A percentile compares a stretch with the other conserved stretches of the same genome.
phyloP scores from a whole-genome alignment of 2,888 invertebrate species.

The Polydesmus complanatus region DNA sequence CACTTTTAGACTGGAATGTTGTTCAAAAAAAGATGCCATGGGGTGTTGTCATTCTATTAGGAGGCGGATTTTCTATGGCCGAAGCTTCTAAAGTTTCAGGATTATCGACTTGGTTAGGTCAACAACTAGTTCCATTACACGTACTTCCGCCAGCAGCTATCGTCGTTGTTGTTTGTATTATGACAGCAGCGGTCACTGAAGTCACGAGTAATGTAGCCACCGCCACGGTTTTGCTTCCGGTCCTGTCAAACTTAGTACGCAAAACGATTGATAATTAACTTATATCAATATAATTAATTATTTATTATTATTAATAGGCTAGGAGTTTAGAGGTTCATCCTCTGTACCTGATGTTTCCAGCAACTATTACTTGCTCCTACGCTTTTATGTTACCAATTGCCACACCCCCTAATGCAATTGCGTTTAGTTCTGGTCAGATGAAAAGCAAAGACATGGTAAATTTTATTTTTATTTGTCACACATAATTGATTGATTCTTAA shows the following conservation, averaged over 20 bases:
- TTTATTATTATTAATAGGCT: conserved; percentile 40
- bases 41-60: conserved; percentile 73
- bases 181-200: conserved; percentile 71
- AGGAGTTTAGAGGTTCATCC: conserved; percentile 61
- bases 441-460: conserved; percentile 62
- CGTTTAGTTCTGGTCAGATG: conserved; percentile 67
- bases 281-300: background rate
- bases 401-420: conserved; percentile 89
- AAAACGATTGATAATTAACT: background rate
- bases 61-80: conserved; percentile 83
- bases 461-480: no score
- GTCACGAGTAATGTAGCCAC: conserved; percentile 83
- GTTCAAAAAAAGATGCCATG: conserved; percentile 76
- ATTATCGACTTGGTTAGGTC: conserved; percentile 60
- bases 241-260: conserved; percentile 50
- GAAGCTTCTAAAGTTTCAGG: conserved; percentile 67
- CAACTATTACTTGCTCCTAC: conserved; percentile 75
- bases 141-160: conserved; percentile 49
- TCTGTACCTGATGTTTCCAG: conserved; percentile 76
- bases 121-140: conserved; percentile 49
- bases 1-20: conserved; percentile 48
- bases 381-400: conserved; percentile 84
- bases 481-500: background rate
- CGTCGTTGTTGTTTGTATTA: conserved; percentile 56
- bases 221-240: conserved; percentile 73